These are phyloP conservation scores for Gonioctena quinquepunctata DNA, from an alignment of 1,140 invertebrate species.

Conservation along the genomic window DNA sequence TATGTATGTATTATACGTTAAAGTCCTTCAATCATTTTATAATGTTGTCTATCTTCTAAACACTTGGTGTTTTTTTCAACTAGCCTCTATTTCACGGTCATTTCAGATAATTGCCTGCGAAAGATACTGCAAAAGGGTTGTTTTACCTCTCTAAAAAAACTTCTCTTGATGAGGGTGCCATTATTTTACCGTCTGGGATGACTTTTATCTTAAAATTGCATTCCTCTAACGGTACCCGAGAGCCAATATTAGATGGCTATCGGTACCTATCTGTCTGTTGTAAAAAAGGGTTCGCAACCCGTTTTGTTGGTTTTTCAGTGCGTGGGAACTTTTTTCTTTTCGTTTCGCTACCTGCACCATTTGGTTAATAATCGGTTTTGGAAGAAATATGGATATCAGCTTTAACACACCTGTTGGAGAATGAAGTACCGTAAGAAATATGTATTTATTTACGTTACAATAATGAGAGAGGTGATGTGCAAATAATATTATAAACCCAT, in stretches of 20 bases:
- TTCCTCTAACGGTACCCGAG: not conserved
- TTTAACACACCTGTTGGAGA: not conserved
- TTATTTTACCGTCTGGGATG: not conserved
- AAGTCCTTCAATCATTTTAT: too few species aligned
- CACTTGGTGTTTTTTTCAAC: too few species aligned
- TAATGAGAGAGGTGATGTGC: too few species aligned
- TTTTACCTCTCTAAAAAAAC: not conserved
- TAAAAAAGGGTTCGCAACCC: conserved; percentile 5
- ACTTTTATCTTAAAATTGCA: conserved; percentile 3
- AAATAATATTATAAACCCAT: too few species aligned
- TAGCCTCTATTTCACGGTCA: not conserved
- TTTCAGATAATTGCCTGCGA: not conserved
- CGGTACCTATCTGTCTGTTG: conserved; percentile 7
- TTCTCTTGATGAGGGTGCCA: not conserved
- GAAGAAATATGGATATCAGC: not conserved
- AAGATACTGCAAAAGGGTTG: not conserved
- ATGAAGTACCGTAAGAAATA: not conserved
- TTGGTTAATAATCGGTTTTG: not conserved
- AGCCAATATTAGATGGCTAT: conserved; percentile 4
- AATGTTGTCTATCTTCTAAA: not conserved
- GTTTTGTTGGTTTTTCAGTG: conserved; percentile 4
- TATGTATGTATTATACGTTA: too few species aligned
- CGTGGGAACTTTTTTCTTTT: conserved; percentile 1
- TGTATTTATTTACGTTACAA: too few species aligned
- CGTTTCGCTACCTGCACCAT: not conserved